Base-by-base conservation (phyloP, 92 coral and sea anemone genomes). In the Porites evermanni region DNA sequence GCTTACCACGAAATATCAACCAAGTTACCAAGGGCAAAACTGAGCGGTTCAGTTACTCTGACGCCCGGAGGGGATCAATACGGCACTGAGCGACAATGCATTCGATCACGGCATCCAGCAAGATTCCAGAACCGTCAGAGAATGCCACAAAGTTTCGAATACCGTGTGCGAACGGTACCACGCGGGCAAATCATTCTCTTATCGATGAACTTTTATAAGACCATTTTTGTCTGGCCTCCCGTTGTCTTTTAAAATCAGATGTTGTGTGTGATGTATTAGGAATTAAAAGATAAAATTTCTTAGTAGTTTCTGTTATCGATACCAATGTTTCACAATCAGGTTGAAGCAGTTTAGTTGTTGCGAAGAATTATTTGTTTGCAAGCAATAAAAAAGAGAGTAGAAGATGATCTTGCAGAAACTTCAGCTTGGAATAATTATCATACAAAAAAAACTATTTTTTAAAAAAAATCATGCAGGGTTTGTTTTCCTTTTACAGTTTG, bases 1-100 rank as follows among this genome's bases (percentile, higher is more conserved):
- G 61, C 72, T 78, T 44, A 64, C 82, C 72, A 19, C 70, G 47
- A 78, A 78, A 26, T 78, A 44, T 71, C 60, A 32, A 58, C 82
- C 26, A 18, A 63, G 72, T 38, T 18, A 63, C 82, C 56, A 6
- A 44, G 44, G 59, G 12, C 19, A 18, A 61, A 8, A 24, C 16
- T 47, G 32, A 29, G 4, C 32, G 32, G 32, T 18, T 72, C 38
- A 24, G 23, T 71, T 38, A 64, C 72, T 60, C 65, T 47, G 23
- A 13, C 60, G 60, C 60, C 14, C 2, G 7, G 14, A 16, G 60
- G 16, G 3, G 60, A 54, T 10, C 60, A 54, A 54, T 13, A 54
- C 14, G 16, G 12, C 14, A 9, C 14, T 54, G 60, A 54, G 11
- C 60, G 14, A 54, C 60, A 54, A 9, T 54, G 12, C 60, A 54